Evolutionary conservation across 2,888 invertebrate genomes (phyloP).

Genomic region (Drosophila austrosaltans): DNA sequence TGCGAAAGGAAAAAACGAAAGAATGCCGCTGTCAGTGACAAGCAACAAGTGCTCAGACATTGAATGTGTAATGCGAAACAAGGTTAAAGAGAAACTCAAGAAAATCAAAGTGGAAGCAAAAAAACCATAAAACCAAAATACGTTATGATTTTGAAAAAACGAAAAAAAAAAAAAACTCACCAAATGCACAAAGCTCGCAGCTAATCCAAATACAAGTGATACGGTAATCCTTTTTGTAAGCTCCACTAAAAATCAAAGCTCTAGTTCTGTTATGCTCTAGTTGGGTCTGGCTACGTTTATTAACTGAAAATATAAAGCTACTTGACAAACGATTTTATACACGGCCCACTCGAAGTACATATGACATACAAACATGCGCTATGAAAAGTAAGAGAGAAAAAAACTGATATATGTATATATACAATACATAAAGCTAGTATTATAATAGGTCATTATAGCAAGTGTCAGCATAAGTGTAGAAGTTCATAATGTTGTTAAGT

Average conservation of each 20-base stretch:
- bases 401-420: background rate
- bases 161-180: slow-evolving; percentile 50
- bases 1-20: slow-evolving; percentile 23
- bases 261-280: slow-evolving; percentile 35
- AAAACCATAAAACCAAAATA: slow-evolving; percentile 1
- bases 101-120: slow-evolving; percentile 7
- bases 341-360: slow-evolving; percentile 25
- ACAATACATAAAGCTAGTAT: slow-evolving; percentile 39
- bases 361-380: slow-evolving; percentile 20
- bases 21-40: slow-evolving; percentile 29
- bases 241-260: background rate
- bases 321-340: slow-evolving; percentile 64
- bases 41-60: slow-evolving; percentile 28
- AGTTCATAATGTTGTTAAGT: slow-evolving; percentile 22
- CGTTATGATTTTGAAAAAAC: background rate
- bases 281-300: slow-evolving; percentile 41
- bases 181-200: slow-evolving; percentile 28
- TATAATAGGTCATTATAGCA: slow-evolving; percentile 49
- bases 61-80: slow-evolving; percentile 33
- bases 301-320: slow-evolving; percentile 66
- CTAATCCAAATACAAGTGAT: slow-evolving; percentile 40
- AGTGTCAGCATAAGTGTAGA: slow-evolving; percentile 38
- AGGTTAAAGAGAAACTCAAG: slow-evolving; percentile 17
- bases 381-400: slow-evolving; percentile 18
- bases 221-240: slow-evolving; percentile 31